These are phyloP conservation scores for Microplitis mediator DNA, from an alignment of 1,140 invertebrate genomes.

Conservation along the genomic window DNA sequence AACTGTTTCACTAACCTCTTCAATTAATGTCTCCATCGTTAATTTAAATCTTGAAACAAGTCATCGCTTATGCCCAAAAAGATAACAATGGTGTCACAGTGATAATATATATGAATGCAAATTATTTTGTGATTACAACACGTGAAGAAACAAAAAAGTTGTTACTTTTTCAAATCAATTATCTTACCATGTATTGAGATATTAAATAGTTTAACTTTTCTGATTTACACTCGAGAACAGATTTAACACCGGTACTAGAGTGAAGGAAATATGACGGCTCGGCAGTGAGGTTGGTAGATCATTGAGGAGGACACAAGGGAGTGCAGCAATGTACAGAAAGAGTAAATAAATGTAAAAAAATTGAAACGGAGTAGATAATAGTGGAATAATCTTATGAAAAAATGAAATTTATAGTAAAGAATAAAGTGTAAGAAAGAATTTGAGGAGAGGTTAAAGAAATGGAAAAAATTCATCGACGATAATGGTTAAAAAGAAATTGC, in stretches of 20 bases:
- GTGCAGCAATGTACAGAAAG: not conserved
- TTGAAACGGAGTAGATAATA: not conserved
- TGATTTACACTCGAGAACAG: not conserved
- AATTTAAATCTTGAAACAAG: not conserved
- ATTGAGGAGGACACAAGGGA: not conserved
- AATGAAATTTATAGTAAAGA: no score
- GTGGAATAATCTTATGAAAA: not conserved
- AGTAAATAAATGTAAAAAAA: not conserved
- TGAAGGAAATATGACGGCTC: not conserved
- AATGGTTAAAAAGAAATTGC: not conserved
- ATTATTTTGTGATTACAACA: no score
- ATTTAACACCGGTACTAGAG: not conserved
- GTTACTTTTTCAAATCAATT: no score
- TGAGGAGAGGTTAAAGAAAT: not conserved
- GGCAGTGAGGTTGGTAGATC: not conserved
- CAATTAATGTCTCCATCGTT: not conserved
- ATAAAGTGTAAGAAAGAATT: no score
- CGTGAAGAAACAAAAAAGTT: no score
- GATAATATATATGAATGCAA: no score
- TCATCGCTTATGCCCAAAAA: not conserved
- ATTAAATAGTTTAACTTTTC: not conserved
- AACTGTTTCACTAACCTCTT: constrained; percentile 21
- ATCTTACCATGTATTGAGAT: not conserved
- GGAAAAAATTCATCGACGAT: not conserved
- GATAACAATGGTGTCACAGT: no score